Percentiles rank a stretch among this genome's conserved stretches.
Evolutionary conservation across 2,888 invertebrate genomes (phyloP).

Genomic region (Sceliomorpha sp.): DNA sequence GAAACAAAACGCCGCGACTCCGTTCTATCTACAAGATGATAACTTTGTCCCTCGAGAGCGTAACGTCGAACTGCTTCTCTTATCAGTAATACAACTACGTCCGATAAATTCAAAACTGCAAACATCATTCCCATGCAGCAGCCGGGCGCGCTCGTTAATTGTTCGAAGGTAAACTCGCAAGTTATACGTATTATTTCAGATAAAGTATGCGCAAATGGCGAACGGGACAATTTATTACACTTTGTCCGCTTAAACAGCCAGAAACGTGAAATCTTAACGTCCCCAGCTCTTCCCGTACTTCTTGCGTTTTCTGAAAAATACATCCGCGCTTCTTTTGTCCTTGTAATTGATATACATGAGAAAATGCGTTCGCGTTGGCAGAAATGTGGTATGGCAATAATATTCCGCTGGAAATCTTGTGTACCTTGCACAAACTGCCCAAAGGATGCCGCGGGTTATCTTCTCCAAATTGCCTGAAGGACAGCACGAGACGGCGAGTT

Average conservation of each 20-base stretch:
- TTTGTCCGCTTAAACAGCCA: neutral
- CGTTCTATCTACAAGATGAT: conserved; percentile 33
- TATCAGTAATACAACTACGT: conserved; percentile 35
- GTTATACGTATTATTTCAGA: conserved; percentile 17
- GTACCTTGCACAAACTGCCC: neutral
- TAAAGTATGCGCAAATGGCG: conserved; percentile 25
- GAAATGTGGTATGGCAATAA: no score
- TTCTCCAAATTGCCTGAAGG: conserved; percentile 12
- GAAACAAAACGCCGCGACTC: conserved; percentile 28
- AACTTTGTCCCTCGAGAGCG: conserved; percentile 40
- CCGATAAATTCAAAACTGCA: conserved; percentile 47
- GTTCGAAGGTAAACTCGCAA: conserved; percentile 23
- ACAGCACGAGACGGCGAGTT: conserved; percentile 2
- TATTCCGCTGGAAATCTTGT: no score
- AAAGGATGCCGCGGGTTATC: neutral
- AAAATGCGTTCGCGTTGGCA: no score
- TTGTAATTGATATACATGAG: no score
- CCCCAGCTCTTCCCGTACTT: neutral
- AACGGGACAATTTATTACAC: conserved; percentile 12
- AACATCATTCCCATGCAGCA: conserved; percentile 33
- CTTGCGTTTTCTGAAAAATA: neutral
- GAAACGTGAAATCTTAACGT: conserved; percentile 9
- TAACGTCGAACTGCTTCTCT: conserved; percentile 33
- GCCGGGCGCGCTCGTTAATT: conserved; percentile 24
- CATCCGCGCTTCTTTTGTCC: no score